A percentile compares a stretch with the other conserved stretches of the same genome.
Evolutionary conservation across 1,140 invertebrate genomes (phyloP).

Genomic region (Drosophila dunni): DNA sequence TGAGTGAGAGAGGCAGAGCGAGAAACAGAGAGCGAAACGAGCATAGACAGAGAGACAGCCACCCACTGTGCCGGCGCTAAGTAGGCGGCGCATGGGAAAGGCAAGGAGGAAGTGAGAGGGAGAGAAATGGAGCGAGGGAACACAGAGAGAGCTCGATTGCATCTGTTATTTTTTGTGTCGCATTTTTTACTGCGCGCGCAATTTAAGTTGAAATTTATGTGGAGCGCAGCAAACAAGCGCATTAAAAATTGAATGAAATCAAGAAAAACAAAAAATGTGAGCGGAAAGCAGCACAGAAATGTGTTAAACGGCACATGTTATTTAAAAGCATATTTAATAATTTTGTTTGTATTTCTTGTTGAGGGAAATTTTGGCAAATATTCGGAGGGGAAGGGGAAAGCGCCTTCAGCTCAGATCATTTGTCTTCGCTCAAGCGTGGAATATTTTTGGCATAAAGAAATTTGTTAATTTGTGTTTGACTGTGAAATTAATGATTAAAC

Average conservation of each 20-base stretch:
- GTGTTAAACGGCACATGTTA: slow-evolving; percentile 83
- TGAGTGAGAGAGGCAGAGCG: slow-evolving; percentile 5
- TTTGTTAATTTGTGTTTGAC: slow-evolving; percentile 74
- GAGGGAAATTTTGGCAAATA: not conserved
- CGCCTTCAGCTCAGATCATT: slow-evolving; percentile 56
- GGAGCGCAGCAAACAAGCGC: slow-evolving; percentile 39
- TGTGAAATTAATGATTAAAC: slow-evolving; percentile 68
- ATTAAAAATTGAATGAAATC: slow-evolving; percentile 58
- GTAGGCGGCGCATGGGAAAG: slow-evolving; percentile 73
- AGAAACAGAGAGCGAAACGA: slow-evolving; percentile 12
- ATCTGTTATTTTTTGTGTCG: slow-evolving; percentile 20
- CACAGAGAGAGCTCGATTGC: slow-evolving; percentile 2
- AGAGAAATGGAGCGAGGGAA: not conserved
- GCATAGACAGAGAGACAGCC: slow-evolving; percentile 32
- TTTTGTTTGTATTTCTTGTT: slow-evolving; percentile 55
- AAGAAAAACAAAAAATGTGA: slow-evolving; percentile 27
- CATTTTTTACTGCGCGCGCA: slow-evolving; percentile 73
- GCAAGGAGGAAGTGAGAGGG: slow-evolving; percentile 10
- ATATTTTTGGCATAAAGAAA: slow-evolving; percentile 75
- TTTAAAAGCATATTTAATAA: slow-evolving; percentile 75
- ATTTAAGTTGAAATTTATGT: slow-evolving; percentile 83
- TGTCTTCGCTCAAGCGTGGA: slow-evolving; percentile 78
- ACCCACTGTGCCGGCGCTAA: slow-evolving; percentile 68
- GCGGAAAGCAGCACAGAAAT: slow-evolving; percentile 51
- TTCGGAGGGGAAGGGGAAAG: not conserved